These are phyloP conservation scores for Sycophaga agraensis DNA, from an alignment of 1,140 invertebrate genomes.

Conservation along the genomic window DNA sequence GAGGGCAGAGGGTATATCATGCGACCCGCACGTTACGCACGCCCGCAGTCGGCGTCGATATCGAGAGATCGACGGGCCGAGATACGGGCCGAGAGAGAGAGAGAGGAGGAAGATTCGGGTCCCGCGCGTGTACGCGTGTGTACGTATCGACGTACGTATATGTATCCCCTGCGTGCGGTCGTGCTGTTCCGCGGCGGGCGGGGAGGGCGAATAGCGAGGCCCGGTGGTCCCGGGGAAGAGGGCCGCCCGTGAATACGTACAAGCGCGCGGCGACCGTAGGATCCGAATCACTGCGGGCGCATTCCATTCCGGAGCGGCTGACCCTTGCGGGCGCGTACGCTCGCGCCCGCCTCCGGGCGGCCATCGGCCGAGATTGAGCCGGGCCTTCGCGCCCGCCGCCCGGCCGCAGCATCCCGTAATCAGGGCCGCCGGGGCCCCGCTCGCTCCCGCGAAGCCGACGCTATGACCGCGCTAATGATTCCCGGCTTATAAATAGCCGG, in stretches of 20 bases:
- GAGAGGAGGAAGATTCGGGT: background rate
- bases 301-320: slow-evolving; percentile 48
- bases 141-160: too few relatives aligned
- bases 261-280: slow-evolving; percentile 18
- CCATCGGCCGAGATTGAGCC: slow-evolving; percentile 46
- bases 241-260: too few relatives aligned
- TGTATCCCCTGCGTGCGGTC: background rate
- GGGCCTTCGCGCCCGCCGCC: slow-evolving; percentile 15
- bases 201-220: slow-evolving; percentile 2
- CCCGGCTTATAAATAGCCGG: too few relatives aligned
- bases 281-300: slow-evolving; percentile 53
- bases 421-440: too few relatives aligned
- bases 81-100: background rate
- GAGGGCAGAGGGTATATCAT: background rate
- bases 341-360: slow-evolving; percentile 30
- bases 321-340: slow-evolving; percentile 31
- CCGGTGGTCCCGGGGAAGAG: slow-evolving; percentile 48
- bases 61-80: background rate
- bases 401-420: slow-evolving; percentile 46
- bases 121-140: background rate
- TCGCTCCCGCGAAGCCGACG: too few relatives aligned
- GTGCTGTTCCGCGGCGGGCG: slow-evolving; percentile 1
- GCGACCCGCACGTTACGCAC: background rate
- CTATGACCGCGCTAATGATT: too few relatives aligned
- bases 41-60: background rate